A percentile compares a stretch with the other conserved stretches of the same genome.
Evolutionary conservation across 2,113 vertebrate species (phyloP).

Genomic region (Cyanocitta stelleri): DNA sequence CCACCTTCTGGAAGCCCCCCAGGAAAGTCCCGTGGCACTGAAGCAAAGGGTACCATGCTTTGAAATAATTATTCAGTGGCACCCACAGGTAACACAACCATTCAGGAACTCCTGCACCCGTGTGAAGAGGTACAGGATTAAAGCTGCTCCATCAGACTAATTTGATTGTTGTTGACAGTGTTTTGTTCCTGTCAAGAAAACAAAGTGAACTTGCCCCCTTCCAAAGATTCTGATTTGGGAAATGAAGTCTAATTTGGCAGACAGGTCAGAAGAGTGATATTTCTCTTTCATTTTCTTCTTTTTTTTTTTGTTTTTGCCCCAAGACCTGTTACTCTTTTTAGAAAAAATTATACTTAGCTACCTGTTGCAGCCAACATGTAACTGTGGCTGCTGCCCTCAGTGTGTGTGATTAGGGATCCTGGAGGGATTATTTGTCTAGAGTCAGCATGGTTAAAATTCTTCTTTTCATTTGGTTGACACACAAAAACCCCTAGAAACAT

Average conservation of each 20-base stretch:
- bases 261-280: neutral
- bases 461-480: neutral
- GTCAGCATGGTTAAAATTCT: neutral
- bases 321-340: neutral
- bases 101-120: fast-evolving
- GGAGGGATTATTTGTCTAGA: neutral
- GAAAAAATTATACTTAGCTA: neutral
- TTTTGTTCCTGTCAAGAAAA: neutral
- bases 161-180: neutral
- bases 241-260: neutral
- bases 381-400: neutral
- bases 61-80: neutral
- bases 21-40: fast-evolving
- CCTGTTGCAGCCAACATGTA: neutral
- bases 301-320: too few relatives aligned
- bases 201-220: neutral
- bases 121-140: neutral
- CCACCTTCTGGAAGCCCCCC: neutral
- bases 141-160: neutral
- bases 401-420: neutral
- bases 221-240: neutral
- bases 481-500: neutral
- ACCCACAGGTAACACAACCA: neutral
- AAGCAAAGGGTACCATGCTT: neutral
- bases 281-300: neutral